Conservation (phyloP, 2,797 vertebrate genomes). For the Austrolebias charrua region DNA sequence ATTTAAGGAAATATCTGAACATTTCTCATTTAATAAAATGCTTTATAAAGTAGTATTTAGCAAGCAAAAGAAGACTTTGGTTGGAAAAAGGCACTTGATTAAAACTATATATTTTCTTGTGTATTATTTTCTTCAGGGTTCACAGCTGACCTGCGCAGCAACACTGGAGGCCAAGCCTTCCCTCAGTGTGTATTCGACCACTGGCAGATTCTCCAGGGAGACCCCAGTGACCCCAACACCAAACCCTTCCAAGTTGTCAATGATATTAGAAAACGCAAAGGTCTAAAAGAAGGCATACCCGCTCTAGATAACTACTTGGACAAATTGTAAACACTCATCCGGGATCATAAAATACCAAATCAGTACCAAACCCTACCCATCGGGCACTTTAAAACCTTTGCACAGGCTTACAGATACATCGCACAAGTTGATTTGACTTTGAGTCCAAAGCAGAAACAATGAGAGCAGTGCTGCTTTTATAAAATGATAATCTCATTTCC, state of each 20-base stretch:
- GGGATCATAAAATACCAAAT: conserved; percentile 61
- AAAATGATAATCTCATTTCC: conserved; percentile 51
- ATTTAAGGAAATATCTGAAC: neutral
- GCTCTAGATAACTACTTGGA: conserved; percentile 93
- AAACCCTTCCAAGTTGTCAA: conserved; percentile 82
- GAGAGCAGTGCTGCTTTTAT: conserved; percentile 40
- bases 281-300: conserved; percentile 92
- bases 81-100: neutral
- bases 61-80: neutral
- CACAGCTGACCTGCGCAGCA: conserved; percentile 91
- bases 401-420: conserved; percentile 63
- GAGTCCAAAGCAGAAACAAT: conserved; percentile 48
- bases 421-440: conserved; percentile 61
- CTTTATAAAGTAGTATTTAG: neutral
- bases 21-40: too few species aligned
- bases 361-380: conserved; percentile 59
- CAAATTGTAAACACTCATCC: conserved; percentile 82
- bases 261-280: conserved; percentile 91
- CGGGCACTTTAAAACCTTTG: conserved; percentile 70
- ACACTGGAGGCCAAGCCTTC: conserved; percentile 94
- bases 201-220: conserved; percentile 93
- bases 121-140: conserved; percentile 79
- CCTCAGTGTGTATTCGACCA: conserved; percentile 95
- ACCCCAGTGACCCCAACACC: conserved; percentile 80
- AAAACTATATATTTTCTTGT: neutral